Evolutionary conservation across 2,113 vertebrate species (phyloP).

Genomic region (Gymnarchus niloticus): DNA sequence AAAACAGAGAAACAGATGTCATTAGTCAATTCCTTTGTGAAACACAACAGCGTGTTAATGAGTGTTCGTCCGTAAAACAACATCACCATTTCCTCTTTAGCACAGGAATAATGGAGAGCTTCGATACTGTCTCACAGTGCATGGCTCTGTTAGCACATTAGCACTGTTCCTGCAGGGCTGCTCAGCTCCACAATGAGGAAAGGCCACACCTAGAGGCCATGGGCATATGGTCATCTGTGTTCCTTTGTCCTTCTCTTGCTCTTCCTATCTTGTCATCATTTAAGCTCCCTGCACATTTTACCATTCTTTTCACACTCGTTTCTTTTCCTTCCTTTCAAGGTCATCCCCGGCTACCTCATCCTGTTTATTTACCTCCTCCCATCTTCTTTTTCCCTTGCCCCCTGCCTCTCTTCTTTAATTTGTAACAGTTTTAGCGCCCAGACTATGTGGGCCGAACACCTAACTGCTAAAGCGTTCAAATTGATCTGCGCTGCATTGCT

Average conservation of each 20-base stretch:
- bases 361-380: not conserved
- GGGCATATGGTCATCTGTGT: not conserved
- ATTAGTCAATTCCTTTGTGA: not conserved
- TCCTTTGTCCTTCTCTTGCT: not conserved
- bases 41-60: not conserved
- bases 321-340: not conserved
- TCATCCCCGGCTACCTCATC: not conserved
- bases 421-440: not conserved
- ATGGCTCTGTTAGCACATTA: not conserved
- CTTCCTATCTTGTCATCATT: not conserved
- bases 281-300: too few species aligned
- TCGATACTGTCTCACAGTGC: not conserved
- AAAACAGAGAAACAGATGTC: constrained; percentile 1
- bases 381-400: too few species aligned
- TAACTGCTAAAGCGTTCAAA: not conserved
- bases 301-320: too few species aligned
- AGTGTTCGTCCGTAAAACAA: not conserved
- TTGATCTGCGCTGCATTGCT: not conserved
- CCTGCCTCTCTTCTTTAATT: not conserved
- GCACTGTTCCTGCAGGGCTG: not conserved
- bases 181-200: not conserved
- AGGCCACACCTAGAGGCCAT: not conserved
- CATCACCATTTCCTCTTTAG: not conserved
- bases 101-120: not conserved
- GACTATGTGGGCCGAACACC: not conserved